Base-by-base conservation (phyloP, 2,797 vertebrate genomes). In the Falco novaeseelandiae region DNA sequence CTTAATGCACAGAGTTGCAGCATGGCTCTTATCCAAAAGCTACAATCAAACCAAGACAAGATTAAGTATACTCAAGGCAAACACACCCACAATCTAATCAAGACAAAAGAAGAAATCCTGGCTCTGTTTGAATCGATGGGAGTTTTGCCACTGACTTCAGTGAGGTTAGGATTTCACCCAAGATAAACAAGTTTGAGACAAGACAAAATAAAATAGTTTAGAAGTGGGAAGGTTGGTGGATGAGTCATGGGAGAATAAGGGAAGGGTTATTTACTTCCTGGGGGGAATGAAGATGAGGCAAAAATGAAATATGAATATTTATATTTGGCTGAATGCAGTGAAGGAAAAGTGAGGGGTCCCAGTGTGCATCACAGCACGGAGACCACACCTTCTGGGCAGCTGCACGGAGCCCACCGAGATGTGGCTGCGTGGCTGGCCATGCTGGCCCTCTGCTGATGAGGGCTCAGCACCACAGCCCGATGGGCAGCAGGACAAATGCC, bases 151-250 rank as follows among this genome's bases (percentile, higher is more conserved):
- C 86, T 87, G 85, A 94, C 83, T 97, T 96, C 89, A 95, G 88
- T 74, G 85, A 92, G 71, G 91, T 88, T 96, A 92, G 73, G 80
- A 90, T 93, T 84, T 87, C 52, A 73, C 70, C 88, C 96, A 97
- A 97, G 88, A 93, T 61, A 93, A 97, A 95, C 88, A 97, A 96
- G 78, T 44, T 79, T 42, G 86, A 96, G 94, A 96, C 95, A 96
- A 96, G 95, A 95, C 94, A 96, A 96, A 96, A 96, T 87, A 95
- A 91, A 95, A 90, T 40, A 73, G 67, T 89, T 96, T 94, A 82
- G 83, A 93, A 91, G 66, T 42, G 70, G 91, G 52, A 90, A 95
- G 83, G 70, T 73, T 95, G 95, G 70, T 76, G 83, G 67, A 55
- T 96, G 93, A 95, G 52, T 96, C 93, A 95, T 90, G 83, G 80